Evolutionary conservation across 2,888 invertebrate genomes (phyloP).

Genomic region (Ditula angustiorana): DNA sequence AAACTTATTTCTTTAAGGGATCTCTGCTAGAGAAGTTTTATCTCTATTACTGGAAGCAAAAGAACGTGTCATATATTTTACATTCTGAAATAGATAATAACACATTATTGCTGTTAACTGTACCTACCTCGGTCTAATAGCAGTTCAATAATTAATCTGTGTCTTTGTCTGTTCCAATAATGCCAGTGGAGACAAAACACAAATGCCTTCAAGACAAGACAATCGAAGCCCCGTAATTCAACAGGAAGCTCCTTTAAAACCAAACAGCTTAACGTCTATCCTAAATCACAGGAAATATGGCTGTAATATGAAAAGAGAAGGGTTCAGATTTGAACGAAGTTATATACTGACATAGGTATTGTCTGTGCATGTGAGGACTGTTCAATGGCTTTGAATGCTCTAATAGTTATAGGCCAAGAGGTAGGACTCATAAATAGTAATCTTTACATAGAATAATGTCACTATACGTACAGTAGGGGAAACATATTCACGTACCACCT

Average conservation of each 20-base stretch:
- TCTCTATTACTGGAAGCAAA: too few relatives aligned
- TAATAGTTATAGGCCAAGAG: conserved; percentile 1
- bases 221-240: conserved; percentile 9
- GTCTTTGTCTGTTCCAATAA: conserved; percentile 15
- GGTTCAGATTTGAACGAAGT: not conserved
- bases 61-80: too few relatives aligned
- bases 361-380: not conserved
- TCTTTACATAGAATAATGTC: not conserved
- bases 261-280: not conserved
- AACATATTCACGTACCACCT: not conserved
- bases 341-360: conserved; percentile 43
- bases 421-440: not conserved
- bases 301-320: not conserved
- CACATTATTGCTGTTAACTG: too few relatives aligned
- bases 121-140: not conserved
- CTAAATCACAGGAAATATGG: not conserved
- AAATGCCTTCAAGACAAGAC: conserved; percentile 6
- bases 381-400: conserved; percentile 7
- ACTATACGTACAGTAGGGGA: not conserved
- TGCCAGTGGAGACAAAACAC: conserved; percentile 11
- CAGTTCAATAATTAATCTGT: not conserved
- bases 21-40: too few relatives aligned
- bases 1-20: too few relatives aligned
- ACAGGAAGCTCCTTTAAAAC: not conserved
- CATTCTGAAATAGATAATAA: too few relatives aligned